Percentiles rank a stretch among this genome's conserved stretches.
Evolutionary conservation across 2,113 vertebrate species (phyloP).

Genomic region (Pristiophorus japonicus): DNA sequence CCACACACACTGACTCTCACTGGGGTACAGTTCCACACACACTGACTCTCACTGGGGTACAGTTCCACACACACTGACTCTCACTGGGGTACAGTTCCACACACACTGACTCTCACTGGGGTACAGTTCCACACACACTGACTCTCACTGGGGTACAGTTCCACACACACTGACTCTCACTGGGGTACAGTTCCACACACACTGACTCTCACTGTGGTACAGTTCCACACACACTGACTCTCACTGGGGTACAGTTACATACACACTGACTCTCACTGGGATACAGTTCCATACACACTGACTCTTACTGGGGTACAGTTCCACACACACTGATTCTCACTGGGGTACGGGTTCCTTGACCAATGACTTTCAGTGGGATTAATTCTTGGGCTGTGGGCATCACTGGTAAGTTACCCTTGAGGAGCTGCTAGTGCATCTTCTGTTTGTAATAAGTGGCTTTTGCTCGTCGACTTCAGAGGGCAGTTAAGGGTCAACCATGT

Average conservation of each 20-base stretch:
- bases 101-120: not conserved
- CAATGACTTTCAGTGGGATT: not conserved
- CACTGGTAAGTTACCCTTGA: not conserved
- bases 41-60: too few relatives aligned
- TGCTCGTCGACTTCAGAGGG: not conserved
- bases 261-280: not conserved
- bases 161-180: not conserved
- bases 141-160: not conserved
- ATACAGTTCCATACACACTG: not conserved
- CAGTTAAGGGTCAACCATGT: too few relatives aligned
- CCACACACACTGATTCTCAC: not conserved
- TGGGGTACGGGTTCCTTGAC: not conserved
- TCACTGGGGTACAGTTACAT: not conserved
- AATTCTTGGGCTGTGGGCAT: not conserved
- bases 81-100: too few relatives aligned
- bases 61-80: too few relatives aligned
- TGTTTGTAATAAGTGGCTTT: not conserved
- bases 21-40: too few relatives aligned
- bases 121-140: not conserved
- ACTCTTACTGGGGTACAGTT: not conserved
- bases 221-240: not conserved
- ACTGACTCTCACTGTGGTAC: not conserved
- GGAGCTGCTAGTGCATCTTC: not conserved
- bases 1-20: too few relatives aligned
- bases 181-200: not conserved